Evolutionary conservation across 1,140 invertebrate genomes (phyloP), one percentile per base, ranked within the genome.

Genomic region (Caenorhabditis latens): DNA sequence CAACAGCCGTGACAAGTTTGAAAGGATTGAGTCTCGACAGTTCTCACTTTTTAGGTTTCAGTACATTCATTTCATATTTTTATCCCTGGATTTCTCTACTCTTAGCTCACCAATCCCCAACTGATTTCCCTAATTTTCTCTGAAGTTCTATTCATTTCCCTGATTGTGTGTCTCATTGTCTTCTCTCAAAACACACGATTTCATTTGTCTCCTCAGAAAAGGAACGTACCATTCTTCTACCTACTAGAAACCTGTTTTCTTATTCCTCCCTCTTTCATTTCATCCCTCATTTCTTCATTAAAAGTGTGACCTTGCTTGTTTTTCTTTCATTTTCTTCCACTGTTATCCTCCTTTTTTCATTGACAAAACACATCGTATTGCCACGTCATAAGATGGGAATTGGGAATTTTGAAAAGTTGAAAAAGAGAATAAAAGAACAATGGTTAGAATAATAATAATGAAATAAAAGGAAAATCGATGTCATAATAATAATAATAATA

Each of bases 401-500:
- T n/a, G n/a, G 57, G n/a, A 58, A 19, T n/a, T 58, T 58, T 21
- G 16, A 58, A 21, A 58, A 58, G n/a, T 21, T 58, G 7, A 19
- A n/a, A n/a, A 21, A n/a, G 57, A n/a, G 57, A 19, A 58, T n/a
- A 58, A 21, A 58, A n/a, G n/a, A 21, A n/a, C 6, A 58, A n/a
- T n/a, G n/a, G n/a, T 8, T 8, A 21, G n/a, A 2, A 58, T 8
- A 53, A 53, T 53, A 53, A 53, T 53, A 53, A n/a, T n/a, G n/a
- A n/a, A 58, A n/a, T 5, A 58, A 58, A n/a, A 21, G 61, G 13
- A 40, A 32, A 24, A 63, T 48, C 71, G 48, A 53, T 79, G 71
- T 79, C 43, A 79, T 79, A 43, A n/a, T 79, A 53, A 79, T 53
- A 53, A 79, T 53, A 48, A 83, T 83, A 57, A 83, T 42, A 83